Conservation (phyloP, 2,113 vertebrate genomes). For the Phalacrocorax aristotelis region DNA sequence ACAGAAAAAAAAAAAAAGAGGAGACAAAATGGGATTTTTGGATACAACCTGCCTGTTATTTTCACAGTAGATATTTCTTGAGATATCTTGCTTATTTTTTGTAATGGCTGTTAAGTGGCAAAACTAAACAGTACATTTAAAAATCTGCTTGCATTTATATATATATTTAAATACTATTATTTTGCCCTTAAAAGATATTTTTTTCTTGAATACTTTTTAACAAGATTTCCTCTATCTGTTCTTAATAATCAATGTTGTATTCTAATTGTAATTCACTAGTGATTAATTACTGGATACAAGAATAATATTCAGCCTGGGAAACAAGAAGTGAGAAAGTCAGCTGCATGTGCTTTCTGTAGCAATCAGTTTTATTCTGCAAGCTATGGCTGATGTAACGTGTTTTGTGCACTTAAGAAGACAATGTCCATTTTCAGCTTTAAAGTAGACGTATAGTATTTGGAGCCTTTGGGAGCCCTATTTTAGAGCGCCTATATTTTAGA, state of each 20-base stretch:
- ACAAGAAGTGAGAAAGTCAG: neutral
- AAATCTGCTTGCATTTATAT: neutral
- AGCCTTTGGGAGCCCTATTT: neutral
- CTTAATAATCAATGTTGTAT: neutral
- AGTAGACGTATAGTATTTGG: neutral
- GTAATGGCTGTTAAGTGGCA: neutral
- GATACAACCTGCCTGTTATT: neutral
- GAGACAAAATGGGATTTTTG: neutral
- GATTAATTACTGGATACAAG: slow-evolving; percentile 9
- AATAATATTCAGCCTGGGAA: slow-evolving; percentile 9
- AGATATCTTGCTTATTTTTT: neutral
- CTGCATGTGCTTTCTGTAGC: neutral
- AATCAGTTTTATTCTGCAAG: neutral
- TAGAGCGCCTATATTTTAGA: neutral
- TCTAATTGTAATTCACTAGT: neutral
- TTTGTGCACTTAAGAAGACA: neutral
- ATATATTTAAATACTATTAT: neutral
- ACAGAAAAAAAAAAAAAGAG: neutral
- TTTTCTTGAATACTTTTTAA: neutral
- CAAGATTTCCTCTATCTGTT: neutral
- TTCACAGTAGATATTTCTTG: neutral
- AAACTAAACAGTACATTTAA: neutral
- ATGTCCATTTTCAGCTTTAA: neutral
- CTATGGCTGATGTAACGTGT: neutral
- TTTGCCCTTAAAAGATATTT: neutral